Evolutionary conservation across 2,113 vertebrate genomes (phyloP).

Genomic region (Hydropotes inermis): DNA sequence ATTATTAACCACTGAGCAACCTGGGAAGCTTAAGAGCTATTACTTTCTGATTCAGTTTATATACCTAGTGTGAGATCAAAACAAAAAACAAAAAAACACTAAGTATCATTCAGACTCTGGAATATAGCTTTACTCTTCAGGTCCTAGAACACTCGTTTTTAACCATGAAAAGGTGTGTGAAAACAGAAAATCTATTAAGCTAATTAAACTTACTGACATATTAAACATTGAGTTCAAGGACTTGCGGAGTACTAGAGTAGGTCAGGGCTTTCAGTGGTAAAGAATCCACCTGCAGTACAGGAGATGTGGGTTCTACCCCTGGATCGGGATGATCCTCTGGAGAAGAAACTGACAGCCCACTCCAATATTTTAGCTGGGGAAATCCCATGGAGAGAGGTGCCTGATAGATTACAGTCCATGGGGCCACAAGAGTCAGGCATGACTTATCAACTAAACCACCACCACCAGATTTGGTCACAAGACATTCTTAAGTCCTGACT

Average conservation of each 20-base stretch:
- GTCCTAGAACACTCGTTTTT: neutral
- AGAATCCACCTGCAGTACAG: neutral
- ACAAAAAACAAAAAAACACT: neutral
- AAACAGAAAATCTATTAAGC: neutral
- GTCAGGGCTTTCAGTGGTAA: neutral
- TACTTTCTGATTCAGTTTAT: neutral
- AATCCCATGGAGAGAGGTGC: neutral
- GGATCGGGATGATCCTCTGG: neutral
- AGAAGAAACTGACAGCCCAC: neutral
- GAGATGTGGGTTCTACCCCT: neutral
- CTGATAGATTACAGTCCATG: neutral
- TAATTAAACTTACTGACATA: neutral
- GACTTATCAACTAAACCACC: neutral
- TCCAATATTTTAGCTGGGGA: neutral
- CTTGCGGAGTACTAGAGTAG: neutral
- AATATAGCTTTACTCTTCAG: neutral
- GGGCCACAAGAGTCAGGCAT: neutral
- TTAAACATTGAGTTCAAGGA: neutral
- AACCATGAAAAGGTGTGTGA: neutral
- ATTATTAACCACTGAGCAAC: neutral
- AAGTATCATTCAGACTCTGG: neutral
- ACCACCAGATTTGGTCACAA: neutral
- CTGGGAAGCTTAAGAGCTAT: neutral
- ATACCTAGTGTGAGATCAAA: neutral
- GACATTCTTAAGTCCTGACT: neutral